Percentiles rank a stretch among this genome's conserved stretches.
These are phyloP conservation scores for Cyanocitta stelleri DNA, from an alignment of 2,113 vertebrate genomes.

Conservation along the genomic window DNA sequence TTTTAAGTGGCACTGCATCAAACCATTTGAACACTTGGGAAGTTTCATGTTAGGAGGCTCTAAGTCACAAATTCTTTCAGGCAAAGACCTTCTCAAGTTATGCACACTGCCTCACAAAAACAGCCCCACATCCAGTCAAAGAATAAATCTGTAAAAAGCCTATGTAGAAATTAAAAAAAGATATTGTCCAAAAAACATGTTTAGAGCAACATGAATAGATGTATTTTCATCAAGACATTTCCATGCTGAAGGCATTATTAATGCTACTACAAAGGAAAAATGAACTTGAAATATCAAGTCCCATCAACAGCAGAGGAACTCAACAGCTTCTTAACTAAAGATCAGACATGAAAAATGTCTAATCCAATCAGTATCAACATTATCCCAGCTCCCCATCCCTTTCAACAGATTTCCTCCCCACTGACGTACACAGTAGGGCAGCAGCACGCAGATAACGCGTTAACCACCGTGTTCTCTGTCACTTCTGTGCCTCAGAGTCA, in stretches of 20 bases:
- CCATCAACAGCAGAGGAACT: background rate
- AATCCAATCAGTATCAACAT: slow-evolving; percentile 31
- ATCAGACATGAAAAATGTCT: slow-evolving; percentile 15
- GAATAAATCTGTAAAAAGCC: background rate
- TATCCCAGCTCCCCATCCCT: background rate
- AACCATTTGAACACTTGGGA: background rate
- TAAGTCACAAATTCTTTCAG: background rate
- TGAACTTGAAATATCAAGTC: background rate
- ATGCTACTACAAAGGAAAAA: background rate
- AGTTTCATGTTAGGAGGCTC: background rate
- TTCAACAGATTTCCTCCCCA: background rate
- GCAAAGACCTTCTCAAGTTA: background rate
- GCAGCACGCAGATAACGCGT: background rate
- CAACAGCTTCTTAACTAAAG: slow-evolving; percentile 10
- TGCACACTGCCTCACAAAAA: background rate
- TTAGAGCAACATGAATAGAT: background rate
- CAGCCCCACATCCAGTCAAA: background rate
- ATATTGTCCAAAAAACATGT: background rate
- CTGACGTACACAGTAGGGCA: background rate
- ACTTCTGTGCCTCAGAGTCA: background rate
- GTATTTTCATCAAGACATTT: background rate
- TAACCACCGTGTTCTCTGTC: background rate
- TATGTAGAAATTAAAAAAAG: fast-evolving
- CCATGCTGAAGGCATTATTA: background rate
- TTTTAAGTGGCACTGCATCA: background rate